Evolutionary conservation across 2,888 invertebrate species (phyloP).

Genomic region (Hydropsyche betteni): DNA sequence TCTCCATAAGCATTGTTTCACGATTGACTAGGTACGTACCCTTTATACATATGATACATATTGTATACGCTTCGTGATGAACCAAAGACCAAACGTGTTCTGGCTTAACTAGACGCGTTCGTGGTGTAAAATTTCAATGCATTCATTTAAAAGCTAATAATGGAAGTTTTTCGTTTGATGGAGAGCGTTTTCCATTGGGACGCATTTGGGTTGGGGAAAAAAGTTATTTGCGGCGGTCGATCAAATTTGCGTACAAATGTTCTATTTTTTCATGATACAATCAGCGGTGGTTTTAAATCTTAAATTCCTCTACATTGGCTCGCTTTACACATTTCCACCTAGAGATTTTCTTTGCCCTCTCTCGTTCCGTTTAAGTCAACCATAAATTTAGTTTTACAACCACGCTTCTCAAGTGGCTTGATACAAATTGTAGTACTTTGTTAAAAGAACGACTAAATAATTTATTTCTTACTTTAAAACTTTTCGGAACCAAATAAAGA

Average conservation of each 20-base stretch:
- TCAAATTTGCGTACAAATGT: too few relatives aligned
- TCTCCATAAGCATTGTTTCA: not conserved
- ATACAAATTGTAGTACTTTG: constrained; percentile 14
- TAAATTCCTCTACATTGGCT: not conserved
- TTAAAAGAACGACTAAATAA: too few relatives aligned
- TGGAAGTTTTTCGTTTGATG: too few relatives aligned
- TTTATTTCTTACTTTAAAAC: not conserved
- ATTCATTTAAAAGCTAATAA: too few relatives aligned
- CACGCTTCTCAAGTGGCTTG: not conserved
- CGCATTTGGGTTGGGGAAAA: too few relatives aligned
- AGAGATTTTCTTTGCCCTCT: constrained; percentile 4
- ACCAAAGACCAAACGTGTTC: too few relatives aligned
- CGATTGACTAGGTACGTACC: not conserved
- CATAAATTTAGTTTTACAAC: constrained; percentile 13
- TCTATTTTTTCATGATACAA: not conserved
- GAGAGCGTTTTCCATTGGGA: too few relatives aligned
- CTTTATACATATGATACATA: not conserved
- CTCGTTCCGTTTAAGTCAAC: constrained; percentile 4
- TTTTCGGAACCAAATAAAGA: not conserved
- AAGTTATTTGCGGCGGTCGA: too few relatives aligned
- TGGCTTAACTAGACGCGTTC: too few relatives aligned
- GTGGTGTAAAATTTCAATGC: too few relatives aligned
- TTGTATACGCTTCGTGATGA: not conserved
- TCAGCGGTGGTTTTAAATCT: not conserved
- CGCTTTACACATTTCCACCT: constrained; percentile 19